A percentile compares a stretch with the other conserved stretches of the same genome.
Conservation (phyloP, 1,140 invertebrate species). For the Himalopsyche phryganea region DNA sequence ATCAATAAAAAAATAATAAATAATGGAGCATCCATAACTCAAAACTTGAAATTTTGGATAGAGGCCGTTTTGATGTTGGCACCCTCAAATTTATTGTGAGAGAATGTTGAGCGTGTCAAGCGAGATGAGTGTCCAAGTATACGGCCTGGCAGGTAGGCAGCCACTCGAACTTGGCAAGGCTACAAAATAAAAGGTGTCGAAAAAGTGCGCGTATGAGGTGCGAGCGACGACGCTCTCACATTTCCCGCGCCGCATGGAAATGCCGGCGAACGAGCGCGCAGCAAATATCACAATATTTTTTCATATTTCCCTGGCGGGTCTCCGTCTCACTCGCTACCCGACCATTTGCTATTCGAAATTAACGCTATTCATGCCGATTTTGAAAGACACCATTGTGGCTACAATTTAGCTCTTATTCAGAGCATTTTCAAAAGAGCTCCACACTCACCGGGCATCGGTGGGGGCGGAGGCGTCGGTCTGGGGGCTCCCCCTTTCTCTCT, state of each 20-base stretch:
- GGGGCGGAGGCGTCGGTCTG: conserved; percentile 2
- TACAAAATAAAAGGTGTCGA: too few species aligned
- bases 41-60: too few species aligned
- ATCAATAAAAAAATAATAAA: too few species aligned
- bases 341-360: conserved; percentile 36
- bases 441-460: conserved; percentile 17
- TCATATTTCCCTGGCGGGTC: conserved; percentile 29
- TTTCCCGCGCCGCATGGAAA: conserved; percentile 2
- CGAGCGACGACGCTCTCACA: neutral
- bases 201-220: too few species aligned
- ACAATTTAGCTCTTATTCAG: conserved; percentile 37
- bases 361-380: conserved; percentile 38
- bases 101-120: too few species aligned
- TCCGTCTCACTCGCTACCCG: conserved; percentile 21
- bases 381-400: conserved; percentile 37
- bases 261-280: neutral
- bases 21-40: too few species aligned
- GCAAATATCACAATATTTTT: conserved; percentile 30
- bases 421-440: conserved; percentile 36
- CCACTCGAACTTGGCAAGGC: too few species aligned
- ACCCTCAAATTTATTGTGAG: too few species aligned
- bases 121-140: too few species aligned
- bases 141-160: too few species aligned
- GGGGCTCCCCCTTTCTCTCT: conserved; percentile 1
- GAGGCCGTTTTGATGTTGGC: too few species aligned